Conservation (phyloP, 2,888 invertebrate species). For the Aspidiotus rigidus region DNA sequence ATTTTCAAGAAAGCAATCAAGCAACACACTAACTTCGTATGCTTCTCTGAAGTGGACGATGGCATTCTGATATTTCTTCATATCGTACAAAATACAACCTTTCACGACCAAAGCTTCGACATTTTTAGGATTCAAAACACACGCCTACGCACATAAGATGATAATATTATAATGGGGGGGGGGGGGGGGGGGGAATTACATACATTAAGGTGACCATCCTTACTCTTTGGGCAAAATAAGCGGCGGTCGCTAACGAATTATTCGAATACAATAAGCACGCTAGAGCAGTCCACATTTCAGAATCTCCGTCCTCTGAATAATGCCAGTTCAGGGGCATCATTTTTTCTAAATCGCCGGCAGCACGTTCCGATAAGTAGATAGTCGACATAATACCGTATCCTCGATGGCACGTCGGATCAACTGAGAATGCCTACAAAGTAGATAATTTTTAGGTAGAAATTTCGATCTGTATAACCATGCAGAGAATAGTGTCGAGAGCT, state of each 20-base stretch:
- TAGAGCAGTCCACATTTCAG: conserved; percentile 67
- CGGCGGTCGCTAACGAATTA: conserved; percentile 58
- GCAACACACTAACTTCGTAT: conserved; percentile 42
- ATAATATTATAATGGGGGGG: not conserved
- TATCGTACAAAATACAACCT: conserved; percentile 56
- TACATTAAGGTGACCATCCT: not conserved
- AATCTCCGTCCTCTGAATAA: conserved; percentile 40
- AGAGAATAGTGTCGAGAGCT: not conserved
- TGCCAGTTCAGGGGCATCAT: conserved; percentile 44
- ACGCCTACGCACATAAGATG: conserved; percentile 45
- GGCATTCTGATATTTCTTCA: conserved; percentile 59
- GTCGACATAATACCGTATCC: conserved; percentile 59
- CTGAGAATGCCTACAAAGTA: conserved; percentile 46
- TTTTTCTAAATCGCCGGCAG: conserved; percentile 53
- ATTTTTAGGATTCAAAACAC: conserved; percentile 54
- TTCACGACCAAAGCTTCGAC: conserved; percentile 65
- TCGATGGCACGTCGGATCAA: conserved; percentile 49
- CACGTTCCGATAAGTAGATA: conserved; percentile 51
- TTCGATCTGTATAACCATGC: not conserved
- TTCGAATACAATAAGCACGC: conserved; percentile 59
- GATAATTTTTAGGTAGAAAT: not conserved
- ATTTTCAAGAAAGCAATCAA: not conserved
- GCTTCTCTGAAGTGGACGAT: conserved; percentile 59
- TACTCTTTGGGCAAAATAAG: conserved; percentile 62
- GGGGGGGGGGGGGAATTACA: not conserved